Base-by-base conservation (phyloP, 2,113 vertebrate species). In the Poeciliopsis occidentalis region DNA sequence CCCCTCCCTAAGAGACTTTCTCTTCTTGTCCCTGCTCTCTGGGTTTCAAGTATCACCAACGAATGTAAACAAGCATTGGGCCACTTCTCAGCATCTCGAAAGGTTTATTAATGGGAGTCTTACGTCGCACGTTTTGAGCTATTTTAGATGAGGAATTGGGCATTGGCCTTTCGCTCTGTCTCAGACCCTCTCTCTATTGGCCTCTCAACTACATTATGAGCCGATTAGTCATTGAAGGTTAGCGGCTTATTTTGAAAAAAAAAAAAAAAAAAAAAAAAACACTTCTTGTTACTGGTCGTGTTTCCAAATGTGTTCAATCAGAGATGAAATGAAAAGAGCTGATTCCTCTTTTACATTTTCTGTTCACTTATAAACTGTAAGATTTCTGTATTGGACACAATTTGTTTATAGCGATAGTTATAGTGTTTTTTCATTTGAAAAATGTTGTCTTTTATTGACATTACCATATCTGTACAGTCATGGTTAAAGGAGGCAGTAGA, bases 51-150 rank as follows among this genome's bases (percentile, higher is more conserved):
- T 89, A 90, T 90, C 86, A 81, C 78, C 54, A 32, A 74, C 57
- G 31, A 91, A 88, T 76, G 81, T 90, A 91, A 92, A 91, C 91
- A 91, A 85, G 86, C 78, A 76, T 80, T 78, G 73, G 24, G 82
- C 85, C 76, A 87, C 80, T 84, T 84, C 81, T 73, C 78, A 90
- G 88, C 91, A 92, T 71, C 84, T 87, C 78, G 69, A 78, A 88
- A 77, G 76, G 83, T 87, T 85, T 90, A 84, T 89, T 91, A 92
- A 90, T 92, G 73, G 79, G 71, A 89, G 89, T 75, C 86, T 86
- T 84, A 81, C 76, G 75, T 87, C 79, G 75, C 86, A 83, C 88
- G 90, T 92, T 92, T 89, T 86, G 77, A 86, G 80, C 83, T 90
- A 91, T 91, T 93, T 92, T 83, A 80, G 37, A 68, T 84, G 76